These are phyloP conservation scores for Sclerodermus sp. DNA, from an alignment of 2,888 invertebrate species.

Conservation along the genomic window DNA sequence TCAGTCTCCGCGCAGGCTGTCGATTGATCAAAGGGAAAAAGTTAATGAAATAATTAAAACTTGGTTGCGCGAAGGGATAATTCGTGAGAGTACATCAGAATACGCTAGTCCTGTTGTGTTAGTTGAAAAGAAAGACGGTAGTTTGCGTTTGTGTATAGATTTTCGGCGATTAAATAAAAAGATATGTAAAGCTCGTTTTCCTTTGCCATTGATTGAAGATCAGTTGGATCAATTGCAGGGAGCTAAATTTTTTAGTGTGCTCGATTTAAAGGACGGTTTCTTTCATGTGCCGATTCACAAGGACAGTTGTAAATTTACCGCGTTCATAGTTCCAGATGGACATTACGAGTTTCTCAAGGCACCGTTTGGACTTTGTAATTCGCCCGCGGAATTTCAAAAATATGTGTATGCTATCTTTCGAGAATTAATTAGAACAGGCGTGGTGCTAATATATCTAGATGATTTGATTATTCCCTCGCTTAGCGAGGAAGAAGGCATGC, in stretches of 20 bases:
- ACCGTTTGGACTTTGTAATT: conserved; percentile 32
- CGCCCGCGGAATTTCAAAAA: conserved; percentile 25
- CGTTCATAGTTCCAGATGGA: conserved; percentile 29
- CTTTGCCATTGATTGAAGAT: conserved; percentile 27
- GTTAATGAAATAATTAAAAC: neutral
- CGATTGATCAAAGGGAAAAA: neutral
- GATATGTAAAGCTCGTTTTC: conserved; percentile 36
- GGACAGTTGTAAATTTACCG: conserved; percentile 25
- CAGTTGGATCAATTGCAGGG: conserved; percentile 18
- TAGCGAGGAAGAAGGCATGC: conserved; percentile 7
- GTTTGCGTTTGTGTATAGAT: conserved; percentile 20
- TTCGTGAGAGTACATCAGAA: neutral
- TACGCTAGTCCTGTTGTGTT: conserved; percentile 8
- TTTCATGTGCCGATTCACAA: conserved; percentile 31
- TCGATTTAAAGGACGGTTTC: conserved; percentile 32
- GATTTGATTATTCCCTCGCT: conserved; percentile 22
- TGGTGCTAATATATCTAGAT: conserved; percentile 20
- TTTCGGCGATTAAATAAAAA: conserved; percentile 32
- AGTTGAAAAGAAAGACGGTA: conserved; percentile 11
- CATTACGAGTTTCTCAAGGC: conserved; percentile 28
- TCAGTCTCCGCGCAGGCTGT: conserved; percentile 3
- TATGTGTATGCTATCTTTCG: conserved; percentile 23
- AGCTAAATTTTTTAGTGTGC: conserved; percentile 18
- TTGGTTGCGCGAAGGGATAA: conserved; percentile 1
- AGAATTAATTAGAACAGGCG: conserved; percentile 15